Conservation (phyloP, 2,888 invertebrate species). For the Acleris laterana region DNA sequence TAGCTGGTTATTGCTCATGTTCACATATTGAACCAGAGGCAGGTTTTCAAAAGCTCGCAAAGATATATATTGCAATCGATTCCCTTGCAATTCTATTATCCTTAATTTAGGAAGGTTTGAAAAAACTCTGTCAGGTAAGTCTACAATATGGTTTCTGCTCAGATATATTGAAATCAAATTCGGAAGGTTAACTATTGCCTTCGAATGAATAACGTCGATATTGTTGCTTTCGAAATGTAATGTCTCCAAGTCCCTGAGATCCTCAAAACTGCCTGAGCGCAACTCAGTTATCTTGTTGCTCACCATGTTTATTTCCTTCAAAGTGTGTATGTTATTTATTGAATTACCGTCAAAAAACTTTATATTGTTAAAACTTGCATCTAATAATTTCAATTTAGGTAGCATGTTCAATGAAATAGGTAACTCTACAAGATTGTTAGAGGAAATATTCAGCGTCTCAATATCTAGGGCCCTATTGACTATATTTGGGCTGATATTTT, state of each 20-base stretch:
- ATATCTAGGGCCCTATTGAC: conserved; percentile 87
- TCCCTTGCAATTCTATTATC: conserved; percentile 91
- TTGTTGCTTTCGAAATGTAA: conserved; percentile 93
- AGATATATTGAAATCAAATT: conserved; percentile 88
- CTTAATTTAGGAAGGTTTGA: conserved; percentile 89
- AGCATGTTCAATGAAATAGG: conserved; percentile 89
- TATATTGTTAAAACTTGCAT: conserved; percentile 91
- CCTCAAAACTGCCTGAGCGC: conserved; percentile 88
- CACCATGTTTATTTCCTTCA: conserved; percentile 89
- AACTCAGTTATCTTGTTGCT: conserved; percentile 90
- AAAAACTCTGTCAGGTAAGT: conserved; percentile 90
- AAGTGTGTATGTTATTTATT: conserved; percentile 87
- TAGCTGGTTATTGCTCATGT: conserved; percentile 92
- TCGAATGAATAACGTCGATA: conserved; percentile 88
- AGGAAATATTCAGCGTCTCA: conserved; percentile 90
- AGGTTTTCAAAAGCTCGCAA: conserved; percentile 90
- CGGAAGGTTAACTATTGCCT: conserved; percentile 88
- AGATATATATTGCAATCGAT: conserved; percentile 89
- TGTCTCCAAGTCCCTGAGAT: conserved; percentile 87
- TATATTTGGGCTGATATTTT: conserved; percentile 86
- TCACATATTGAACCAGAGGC: conserved; percentile 91
- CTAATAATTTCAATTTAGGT: conserved; percentile 88
- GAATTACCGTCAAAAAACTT: conserved; percentile 88
- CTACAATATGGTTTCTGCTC: conserved; percentile 89
- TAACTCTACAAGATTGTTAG: conserved; percentile 89